Percentiles rank a stretch among this genome's conserved stretches.
phyloP scores from a whole-genome alignment of 23 tunicate genomes.

The Halocynthia aurantium region DNA sequence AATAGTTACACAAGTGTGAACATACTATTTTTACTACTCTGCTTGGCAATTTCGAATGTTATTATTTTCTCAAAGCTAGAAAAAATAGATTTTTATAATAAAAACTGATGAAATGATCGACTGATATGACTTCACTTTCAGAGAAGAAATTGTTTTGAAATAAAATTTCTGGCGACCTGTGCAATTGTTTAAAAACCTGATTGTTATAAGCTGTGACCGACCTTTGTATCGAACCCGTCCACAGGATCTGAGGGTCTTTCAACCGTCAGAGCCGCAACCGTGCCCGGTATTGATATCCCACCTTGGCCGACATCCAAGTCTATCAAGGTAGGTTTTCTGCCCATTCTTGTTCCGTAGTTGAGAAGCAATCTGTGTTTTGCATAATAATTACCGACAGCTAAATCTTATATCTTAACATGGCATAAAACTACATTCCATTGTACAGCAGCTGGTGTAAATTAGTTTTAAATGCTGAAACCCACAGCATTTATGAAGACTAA shows the following conservation, averaged over 20 bases:
- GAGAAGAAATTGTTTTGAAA: too few species aligned
- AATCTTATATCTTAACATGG: too few species aligned
- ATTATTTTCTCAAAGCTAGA: too few species aligned
- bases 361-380: slow-evolving; percentile 28
- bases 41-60: too few species aligned
- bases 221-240: slow-evolving; percentile 75
- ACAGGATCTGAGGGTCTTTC: slow-evolving; percentile 95
- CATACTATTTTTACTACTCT: too few species aligned
- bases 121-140: neutral
- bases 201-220: neutral
- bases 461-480: too few species aligned
- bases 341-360: slow-evolving; percentile 75
- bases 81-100: neutral
- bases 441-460: too few species aligned
- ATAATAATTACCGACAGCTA: too few species aligned
- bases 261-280: slow-evolving; percentile 80
- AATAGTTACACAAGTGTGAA: too few species aligned
- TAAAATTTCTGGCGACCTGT: neutral
- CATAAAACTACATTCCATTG: too few species aligned
- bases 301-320: slow-evolving; percentile 94
- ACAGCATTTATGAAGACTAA: too few species aligned
- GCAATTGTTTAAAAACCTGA: neutral
- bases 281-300: slow-evolving; percentile 85
- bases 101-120: neutral
- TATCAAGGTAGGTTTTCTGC: slow-evolving; percentile 64